Percentiles rank a stretch among this genome's conserved stretches.
Evolutionary conservation across 2,888 invertebrate species (phyloP).

Genomic region (Rhamphomyia laevipes): DNA sequence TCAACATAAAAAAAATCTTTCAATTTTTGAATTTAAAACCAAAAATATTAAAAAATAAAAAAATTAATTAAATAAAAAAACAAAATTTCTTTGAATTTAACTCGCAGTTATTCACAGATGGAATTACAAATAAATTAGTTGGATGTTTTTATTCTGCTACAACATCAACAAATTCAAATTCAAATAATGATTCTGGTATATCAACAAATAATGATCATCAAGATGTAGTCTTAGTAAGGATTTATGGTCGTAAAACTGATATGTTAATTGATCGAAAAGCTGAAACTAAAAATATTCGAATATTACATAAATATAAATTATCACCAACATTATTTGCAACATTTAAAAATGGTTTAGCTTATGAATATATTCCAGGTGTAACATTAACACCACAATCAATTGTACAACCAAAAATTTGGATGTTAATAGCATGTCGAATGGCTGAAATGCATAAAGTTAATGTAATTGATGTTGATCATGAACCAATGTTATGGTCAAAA

Average conservation of each 20-base stretch:
- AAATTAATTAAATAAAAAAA: neutral
- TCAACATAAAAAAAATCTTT: too few relatives aligned
- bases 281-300: constrained; percentile 53
- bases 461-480: constrained; percentile 28
- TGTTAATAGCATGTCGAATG: constrained; percentile 68
- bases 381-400: constrained; percentile 59
- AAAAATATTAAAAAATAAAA: too few relatives aligned
- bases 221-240: constrained; percentile 68
- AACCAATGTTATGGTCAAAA: constrained; percentile 67
- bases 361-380: constrained; percentile 74
- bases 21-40: neutral
- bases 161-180: constrained; percentile 10
- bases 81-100: neutral
- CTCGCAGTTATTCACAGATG: constrained; percentile 86
- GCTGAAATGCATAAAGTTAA: constrained; percentile 65
- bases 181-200: neutral
- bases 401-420: constrained; percentile 51
- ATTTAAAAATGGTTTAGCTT: constrained; percentile 88
- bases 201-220: constrained; percentile 23
- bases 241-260: constrained; percentile 91
- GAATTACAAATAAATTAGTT: constrained; percentile 85
- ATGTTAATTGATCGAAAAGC: constrained; percentile 78
- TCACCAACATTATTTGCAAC: constrained; percentile 81
- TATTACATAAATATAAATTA: constrained; percentile 60
- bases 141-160: constrained; percentile 49